Conservation (phyloP, 2,888 invertebrate species). For the Nemurella pictetii region DNA sequence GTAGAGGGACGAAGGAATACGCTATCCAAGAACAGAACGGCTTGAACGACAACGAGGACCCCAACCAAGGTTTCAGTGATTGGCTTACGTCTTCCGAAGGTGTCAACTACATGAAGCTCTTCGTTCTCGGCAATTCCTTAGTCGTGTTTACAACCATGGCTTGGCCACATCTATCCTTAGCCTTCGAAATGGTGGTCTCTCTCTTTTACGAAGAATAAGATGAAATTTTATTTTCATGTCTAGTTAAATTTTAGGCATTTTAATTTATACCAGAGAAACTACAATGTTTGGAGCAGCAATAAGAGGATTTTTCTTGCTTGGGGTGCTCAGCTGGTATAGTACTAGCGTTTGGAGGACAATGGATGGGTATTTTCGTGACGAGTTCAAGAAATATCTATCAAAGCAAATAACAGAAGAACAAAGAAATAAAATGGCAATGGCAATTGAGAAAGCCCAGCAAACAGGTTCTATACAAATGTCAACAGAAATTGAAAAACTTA, state of each 20-base stretch:
- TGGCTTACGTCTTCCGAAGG: constrained; percentile 60
- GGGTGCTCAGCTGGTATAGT: constrained; percentile 73
- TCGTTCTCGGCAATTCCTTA: constrained; percentile 75
- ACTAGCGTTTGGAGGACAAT: constrained; percentile 71
- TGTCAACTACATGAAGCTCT: constrained; percentile 76
- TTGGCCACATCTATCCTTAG: constrained; percentile 71
- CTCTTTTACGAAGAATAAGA: constrained; percentile 49
- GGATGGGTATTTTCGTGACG: constrained; percentile 71
- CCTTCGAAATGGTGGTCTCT: constrained; percentile 55
- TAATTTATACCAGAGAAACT: constrained; percentile 10
- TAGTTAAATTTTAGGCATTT: background rate
- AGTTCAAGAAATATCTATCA: constrained; percentile 65
- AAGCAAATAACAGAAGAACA: constrained; percentile 48
- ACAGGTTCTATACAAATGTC: background rate
- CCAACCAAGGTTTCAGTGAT: constrained; percentile 39
- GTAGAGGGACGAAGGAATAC: background rate
- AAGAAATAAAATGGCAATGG: background rate
- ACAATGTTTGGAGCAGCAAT: constrained; percentile 47
- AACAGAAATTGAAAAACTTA: background rate
- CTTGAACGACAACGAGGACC: constrained; percentile 32
- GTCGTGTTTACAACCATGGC: constrained; percentile 71
- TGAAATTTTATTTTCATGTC: background rate
- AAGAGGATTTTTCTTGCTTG: constrained; percentile 65
- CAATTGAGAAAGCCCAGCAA: background rate
- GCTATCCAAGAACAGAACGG: background rate